These are phyloP conservation scores for Volucella zonaria DNA, from an alignment of 2,888 invertebrate genomes.

Conservation along the genomic window DNA sequence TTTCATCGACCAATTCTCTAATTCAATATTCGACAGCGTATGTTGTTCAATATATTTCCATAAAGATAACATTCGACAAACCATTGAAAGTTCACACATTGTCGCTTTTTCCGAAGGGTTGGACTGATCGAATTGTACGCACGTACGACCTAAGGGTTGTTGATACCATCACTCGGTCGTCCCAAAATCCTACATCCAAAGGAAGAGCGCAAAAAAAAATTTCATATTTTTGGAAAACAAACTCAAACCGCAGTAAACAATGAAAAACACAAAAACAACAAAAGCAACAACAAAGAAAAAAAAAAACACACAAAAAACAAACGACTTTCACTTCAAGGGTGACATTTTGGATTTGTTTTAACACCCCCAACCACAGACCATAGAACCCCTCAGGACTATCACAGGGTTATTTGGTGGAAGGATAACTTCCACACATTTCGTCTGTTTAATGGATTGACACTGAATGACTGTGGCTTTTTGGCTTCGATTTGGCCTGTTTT, in stretches of 20 bases:
- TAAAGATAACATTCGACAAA: constrained; percentile 65
- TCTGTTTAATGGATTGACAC: constrained; percentile 72
- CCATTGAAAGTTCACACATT: constrained; percentile 70
- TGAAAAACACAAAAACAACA: constrained; percentile 41
- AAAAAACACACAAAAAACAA: constrained; percentile 34
- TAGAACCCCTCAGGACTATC: constrained; percentile 18
- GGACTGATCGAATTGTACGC: constrained; percentile 70
- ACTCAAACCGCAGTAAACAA: constrained; percentile 72
- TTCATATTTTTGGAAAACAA: constrained; percentile 69
- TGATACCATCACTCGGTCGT: constrained; percentile 46
- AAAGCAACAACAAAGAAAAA: constrained; percentile 57
- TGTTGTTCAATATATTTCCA: constrained; percentile 64
- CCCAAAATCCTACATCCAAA: not conserved
- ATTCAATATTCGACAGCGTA: constrained; percentile 70
- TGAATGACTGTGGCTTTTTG: constrained; percentile 67
- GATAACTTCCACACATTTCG: constrained; percentile 61
- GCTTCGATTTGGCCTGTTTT: not conserved
- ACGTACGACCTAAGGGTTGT: constrained; percentile 65
- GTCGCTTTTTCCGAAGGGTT: constrained; percentile 39
- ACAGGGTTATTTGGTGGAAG: constrained; percentile 26
- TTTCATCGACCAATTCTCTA: constrained; percentile 53
- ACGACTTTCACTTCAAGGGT: constrained; percentile 49
- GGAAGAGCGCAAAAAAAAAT: constrained; percentile 24
- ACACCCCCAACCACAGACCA: not conserved
- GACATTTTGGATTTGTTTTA: constrained; percentile 65